Evolutionary conservation across 2,797 vertebrate species (phyloP).

Genomic region (Myotis myotis): DNA sequence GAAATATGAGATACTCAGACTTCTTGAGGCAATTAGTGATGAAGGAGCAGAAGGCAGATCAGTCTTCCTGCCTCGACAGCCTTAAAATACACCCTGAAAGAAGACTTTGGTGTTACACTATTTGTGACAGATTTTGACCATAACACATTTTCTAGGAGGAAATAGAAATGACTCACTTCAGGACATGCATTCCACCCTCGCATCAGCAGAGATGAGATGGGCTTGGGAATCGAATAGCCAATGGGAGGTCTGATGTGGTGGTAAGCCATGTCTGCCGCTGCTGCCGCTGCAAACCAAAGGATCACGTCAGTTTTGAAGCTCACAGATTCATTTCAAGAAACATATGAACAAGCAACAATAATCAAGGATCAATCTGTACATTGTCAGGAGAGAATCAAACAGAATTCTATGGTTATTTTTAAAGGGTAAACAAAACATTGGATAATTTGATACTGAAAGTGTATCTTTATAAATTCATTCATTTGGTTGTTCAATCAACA

Average conservation of each 20-base stretch:
- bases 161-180: constrained; percentile 87
- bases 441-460: neutral
- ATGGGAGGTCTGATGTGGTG: constrained; percentile 95
- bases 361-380: fast-evolving
- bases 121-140: constrained; percentile 61
- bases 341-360: neutral
- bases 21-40: constrained; percentile 63
- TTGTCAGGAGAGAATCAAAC: neutral
- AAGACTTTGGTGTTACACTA: constrained; percentile 35
- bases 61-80: constrained; percentile 35
- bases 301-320: neutral
- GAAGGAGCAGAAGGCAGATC: constrained; percentile 64
- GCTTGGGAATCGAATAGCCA: constrained; percentile 93
- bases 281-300: constrained; percentile 87
- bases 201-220: constrained; percentile 91
- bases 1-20: constrained; percentile 54
- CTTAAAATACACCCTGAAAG: constrained; percentile 60
- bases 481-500: neutral
- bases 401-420: neutral
- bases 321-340: neutral
- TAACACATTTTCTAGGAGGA: constrained; percentile 61
- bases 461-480: neutral
- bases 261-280: constrained; percentile 96
- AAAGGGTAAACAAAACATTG: neutral
- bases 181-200: constrained; percentile 95